phyloP scores from a whole-genome alignment of 2,797 vertebrate genomes.

The Melanotaenia boesemani region DNA sequence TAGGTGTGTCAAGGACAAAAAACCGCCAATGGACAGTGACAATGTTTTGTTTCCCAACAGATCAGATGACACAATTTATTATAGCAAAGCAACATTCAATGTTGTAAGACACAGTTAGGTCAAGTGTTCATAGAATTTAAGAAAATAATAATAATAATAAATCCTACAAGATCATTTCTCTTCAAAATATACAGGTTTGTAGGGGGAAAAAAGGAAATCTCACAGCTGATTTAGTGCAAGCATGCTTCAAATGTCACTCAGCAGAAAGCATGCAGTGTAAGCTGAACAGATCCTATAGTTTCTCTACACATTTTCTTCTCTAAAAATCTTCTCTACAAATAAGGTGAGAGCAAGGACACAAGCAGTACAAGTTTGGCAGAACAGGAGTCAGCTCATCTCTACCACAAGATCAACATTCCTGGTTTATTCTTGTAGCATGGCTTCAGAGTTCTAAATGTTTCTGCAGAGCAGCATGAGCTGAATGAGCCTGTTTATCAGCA shows the following conservation, averaged over 20 bases:
- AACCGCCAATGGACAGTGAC: neutral
- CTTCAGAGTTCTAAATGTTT: slow-evolving; percentile 11
- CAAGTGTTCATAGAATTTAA: neutral
- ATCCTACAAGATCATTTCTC: neutral
- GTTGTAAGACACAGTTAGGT: neutral
- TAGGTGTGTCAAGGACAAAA: neutral
- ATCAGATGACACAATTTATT: neutral
- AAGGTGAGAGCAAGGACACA: slow-evolving; percentile 15
- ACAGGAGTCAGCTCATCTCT: slow-evolving; percentile 53
- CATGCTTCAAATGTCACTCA: neutral
- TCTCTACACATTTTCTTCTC: neutral
- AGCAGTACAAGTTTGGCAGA: slow-evolving; percentile 40
- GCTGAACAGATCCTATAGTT: neutral
- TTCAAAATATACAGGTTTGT: neutral
- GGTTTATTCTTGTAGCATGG: slow-evolving; percentile 17
- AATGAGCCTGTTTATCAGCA: neutral
- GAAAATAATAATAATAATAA: neutral
- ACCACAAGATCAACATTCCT: slow-evolving; percentile 12
- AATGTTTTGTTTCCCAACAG: neutral
- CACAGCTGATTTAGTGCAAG: neutral
- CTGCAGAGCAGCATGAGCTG: neutral
- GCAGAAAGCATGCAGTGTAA: slow-evolving; percentile 28
- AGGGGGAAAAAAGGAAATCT: neutral
- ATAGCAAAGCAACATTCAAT: slow-evolving; percentile 14
- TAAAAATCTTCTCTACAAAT: neutral